Percentiles rank a stretch among this genome's conserved stretches.
Conservation (phyloP, 2,797 vertebrate species). For the Neoniphon sammara region DNA sequence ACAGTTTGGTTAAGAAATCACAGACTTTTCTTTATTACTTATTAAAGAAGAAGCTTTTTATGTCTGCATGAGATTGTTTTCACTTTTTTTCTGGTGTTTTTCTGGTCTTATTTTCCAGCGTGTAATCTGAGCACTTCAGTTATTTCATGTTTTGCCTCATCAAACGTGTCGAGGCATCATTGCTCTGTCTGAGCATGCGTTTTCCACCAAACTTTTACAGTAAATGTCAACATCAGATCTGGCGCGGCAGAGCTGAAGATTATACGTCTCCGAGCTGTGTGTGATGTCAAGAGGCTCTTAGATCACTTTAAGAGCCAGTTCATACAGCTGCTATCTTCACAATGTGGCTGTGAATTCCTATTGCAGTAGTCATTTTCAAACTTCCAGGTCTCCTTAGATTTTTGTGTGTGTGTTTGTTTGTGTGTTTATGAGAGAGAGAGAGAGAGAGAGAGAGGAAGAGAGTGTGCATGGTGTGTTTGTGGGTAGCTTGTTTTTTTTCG, state of each 20-base stretch:
- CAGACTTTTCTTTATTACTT: too few species aligned
- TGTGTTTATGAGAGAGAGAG: too few species aligned
- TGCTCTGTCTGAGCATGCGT: conserved; percentile 20
- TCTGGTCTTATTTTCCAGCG: conserved; percentile 8
- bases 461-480: conserved; percentile 15
- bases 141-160: conserved; percentile 45
- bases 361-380: conserved; percentile 13
- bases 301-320: conserved; percentile 48
- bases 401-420: not conserved
- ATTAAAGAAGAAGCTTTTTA: too few species aligned
- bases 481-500: not conserved
- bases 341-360: conserved; percentile 15
- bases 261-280: conserved; percentile 17
- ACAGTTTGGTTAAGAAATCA: too few species aligned
- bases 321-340: conserved; percentile 34
- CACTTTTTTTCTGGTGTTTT: too few species aligned
- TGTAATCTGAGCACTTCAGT: conserved; percentile 24
- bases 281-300: too few species aligned
- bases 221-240: conserved; percentile 12
- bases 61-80: too few species aligned
- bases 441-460: too few species aligned
- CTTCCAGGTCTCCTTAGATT: conserved; percentile 2
- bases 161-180: conserved; percentile 66
- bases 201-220: conserved; percentile 19
- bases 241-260: conserved; percentile 39